phyloP scores from a whole-genome alignment of 2,113 vertebrate genomes.

The Corydoras sp. region DNA sequence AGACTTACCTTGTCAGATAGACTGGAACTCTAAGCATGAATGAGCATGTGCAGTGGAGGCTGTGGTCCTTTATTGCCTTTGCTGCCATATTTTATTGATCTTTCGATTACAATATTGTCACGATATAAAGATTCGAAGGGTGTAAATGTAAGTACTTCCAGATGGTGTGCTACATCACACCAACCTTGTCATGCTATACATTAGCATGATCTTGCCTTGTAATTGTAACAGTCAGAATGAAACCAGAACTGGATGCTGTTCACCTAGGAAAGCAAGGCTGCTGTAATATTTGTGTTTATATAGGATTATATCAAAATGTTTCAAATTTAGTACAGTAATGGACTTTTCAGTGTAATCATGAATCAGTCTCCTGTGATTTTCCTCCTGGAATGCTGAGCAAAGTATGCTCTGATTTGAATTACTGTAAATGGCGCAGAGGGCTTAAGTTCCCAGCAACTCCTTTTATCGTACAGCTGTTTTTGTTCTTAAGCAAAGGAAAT shows the following conservation, averaged over 20 bases:
- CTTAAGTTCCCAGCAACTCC: slow-evolving; percentile 17
- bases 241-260: not conserved
- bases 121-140: too few relatives aligned
- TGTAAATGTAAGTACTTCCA: too few relatives aligned
- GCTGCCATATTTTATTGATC: not conserved
- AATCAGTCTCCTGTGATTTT: slow-evolving; percentile 11
- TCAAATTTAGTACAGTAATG: not conserved
- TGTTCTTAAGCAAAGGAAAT: slow-evolving; percentile 40
- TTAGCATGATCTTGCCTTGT: too few relatives aligned
- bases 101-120: not conserved
- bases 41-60: not conserved
- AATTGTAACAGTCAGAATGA: too few relatives aligned
- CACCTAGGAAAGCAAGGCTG: not conserved
- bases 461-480: slow-evolving; percentile 57
- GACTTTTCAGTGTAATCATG: slow-evolving; percentile 2
- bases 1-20: not conserved
- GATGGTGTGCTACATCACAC: too few relatives aligned
- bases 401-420: slow-evolving; percentile 10
- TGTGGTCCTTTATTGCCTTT: not conserved
- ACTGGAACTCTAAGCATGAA: not conserved
- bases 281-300: too few relatives aligned
- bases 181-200: too few relatives aligned
- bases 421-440: slow-evolving; percentile 7
- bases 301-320: slow-evolving; percentile 1
- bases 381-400: slow-evolving; percentile 28